Base-by-base conservation (phyloP, 2,113 vertebrate genomes). In the Ictalurus punctatus region DNA sequence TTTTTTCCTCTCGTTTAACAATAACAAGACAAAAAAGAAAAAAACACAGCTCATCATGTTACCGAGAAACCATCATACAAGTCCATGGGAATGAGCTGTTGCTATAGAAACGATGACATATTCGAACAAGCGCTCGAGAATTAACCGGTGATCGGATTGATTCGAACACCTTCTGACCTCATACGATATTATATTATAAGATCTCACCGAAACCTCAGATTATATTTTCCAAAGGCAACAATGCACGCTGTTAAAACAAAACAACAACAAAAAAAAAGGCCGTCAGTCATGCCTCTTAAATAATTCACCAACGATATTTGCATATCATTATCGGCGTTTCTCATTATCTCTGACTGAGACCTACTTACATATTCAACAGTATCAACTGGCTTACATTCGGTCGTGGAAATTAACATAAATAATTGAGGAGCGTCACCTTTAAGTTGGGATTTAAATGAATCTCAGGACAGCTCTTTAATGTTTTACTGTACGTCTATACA, bases 311-410 rank as follows among this genome's bases (percentile, higher is more conserved):
- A 48, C 44, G 44, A 48, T 82, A 96, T 95, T 95, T 95, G 92
- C 95, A 96, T 95, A 94, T 95, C 94, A 94, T 95, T 95, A 95
- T 95, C 94, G 93, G 93, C 91, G 93, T 93, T 93, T 94, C 94
- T 95, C 93, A 95, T 95, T 95, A 95, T 91, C 56, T 80, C 88
- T 63, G 93, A 94, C 92, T 90, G 91, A 92, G 93, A 93, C 92
- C 92, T 92, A 94, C 93, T 95, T 95, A 93, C 91, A 93, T 95
- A 96, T 96, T 95, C 95, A 80, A 93, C 93, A 95, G 91, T 92
- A 93, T 88, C 93, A 94, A 94, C 93, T 94, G 93, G 92, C 89
- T 91, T 92, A 89, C 93, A 88, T 94, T 93, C 88, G 30, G 89
- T 92, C 92, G 94, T 93, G 94, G 95, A 94, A 93, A 95, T 96